Base-by-base conservation (phyloP, 23 tunicate genomes). In the Halocynthia roretzi region DNA sequence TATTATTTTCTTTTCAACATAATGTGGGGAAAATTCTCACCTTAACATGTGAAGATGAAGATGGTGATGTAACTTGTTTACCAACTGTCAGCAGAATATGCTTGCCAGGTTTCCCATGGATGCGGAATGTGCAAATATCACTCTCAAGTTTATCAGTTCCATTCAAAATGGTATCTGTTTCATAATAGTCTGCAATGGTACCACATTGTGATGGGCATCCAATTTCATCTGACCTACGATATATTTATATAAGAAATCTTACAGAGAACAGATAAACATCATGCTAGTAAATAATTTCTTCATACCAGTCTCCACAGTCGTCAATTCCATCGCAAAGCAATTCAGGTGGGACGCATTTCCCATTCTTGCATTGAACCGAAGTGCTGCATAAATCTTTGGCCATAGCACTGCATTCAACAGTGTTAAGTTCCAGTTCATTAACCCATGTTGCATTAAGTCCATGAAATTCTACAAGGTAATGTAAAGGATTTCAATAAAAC, bases 221-320 rank as follows among this genome's bases (percentile, higher is more conserved):
- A 20, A 92, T 78, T 75, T 92, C 98, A 69, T 92, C 98, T 54
- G 83, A 74, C 98, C 98, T 92, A 68, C 52, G 68, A 52, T 10
- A 67, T 6, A 31, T 31, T 31, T 31, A 31, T 31, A 31, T 31
- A 31, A 0, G 1, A 31, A 31, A 31, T 0, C 44, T 31, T 31
- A 0, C 4, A 4, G 4, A 14, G 64, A n/a, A 58, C 18, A 58
- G 64, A n/a, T 58, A 31, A 31, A 31, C 44, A 31, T 31, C 44
- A 31, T 4, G 4, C 1, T 4, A 58, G 64, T 14, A 58, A 31
- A 60, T 60, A 15, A 18, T 60, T 17, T 15, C 4, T 19, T 14
- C 88, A 40, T 61, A 92, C 98, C 98, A 92, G 77, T 92, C 87
- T 15, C 98, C 98, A 58, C 98, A 92, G 68, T 92, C 84, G 72